phyloP scores from a whole-genome alignment of 2,888 invertebrate genomes.

The Miltochrista miniata region DNA sequence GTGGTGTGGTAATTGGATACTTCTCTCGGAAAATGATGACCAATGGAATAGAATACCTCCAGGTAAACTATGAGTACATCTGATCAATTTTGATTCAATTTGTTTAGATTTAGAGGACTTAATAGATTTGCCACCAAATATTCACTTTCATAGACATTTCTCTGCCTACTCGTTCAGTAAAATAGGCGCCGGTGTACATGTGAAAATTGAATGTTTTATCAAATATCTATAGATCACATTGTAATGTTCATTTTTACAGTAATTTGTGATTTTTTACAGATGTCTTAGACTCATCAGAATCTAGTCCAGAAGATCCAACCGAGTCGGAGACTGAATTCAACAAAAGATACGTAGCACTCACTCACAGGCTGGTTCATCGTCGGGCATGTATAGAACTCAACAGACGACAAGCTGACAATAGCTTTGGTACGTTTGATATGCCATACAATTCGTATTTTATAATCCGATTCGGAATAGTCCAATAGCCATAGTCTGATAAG shows the following conservation, averaged over 20 bases:
- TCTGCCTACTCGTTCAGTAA: background rate
- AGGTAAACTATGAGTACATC: slow-evolving; percentile 45
- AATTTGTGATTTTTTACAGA: slow-evolving; percentile 41
- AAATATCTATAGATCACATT: too few species aligned
- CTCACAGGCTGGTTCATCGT: slow-evolving; percentile 94
- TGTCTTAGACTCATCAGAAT: slow-evolving; percentile 50
- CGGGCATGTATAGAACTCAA: slow-evolving; percentile 96
- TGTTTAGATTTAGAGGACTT: too few species aligned
- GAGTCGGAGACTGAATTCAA: slow-evolving; percentile 94
- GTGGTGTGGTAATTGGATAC: slow-evolving; percentile 90
- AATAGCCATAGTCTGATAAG: too few species aligned
- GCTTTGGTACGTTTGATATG: slow-evolving; percentile 87
- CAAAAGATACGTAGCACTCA: slow-evolving; percentile 92
- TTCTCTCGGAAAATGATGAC: slow-evolving; percentile 71
- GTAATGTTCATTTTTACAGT: too few species aligned
- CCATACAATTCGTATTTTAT: too few species aligned
- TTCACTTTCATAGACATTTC: background rate
- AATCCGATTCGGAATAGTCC: too few species aligned
- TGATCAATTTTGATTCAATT: too few species aligned
- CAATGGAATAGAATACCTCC: slow-evolving; percentile 76
- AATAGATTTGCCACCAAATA: too few species aligned
- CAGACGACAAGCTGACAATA: slow-evolving; percentile 90
- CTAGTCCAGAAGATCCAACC: slow-evolving; percentile 77
- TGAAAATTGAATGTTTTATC: too few species aligned
- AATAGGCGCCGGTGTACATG: background rate